Evolutionary conservation across 2,888 invertebrate genomes (phyloP).

Genomic region (Drosophila nigritarsus): DNA sequence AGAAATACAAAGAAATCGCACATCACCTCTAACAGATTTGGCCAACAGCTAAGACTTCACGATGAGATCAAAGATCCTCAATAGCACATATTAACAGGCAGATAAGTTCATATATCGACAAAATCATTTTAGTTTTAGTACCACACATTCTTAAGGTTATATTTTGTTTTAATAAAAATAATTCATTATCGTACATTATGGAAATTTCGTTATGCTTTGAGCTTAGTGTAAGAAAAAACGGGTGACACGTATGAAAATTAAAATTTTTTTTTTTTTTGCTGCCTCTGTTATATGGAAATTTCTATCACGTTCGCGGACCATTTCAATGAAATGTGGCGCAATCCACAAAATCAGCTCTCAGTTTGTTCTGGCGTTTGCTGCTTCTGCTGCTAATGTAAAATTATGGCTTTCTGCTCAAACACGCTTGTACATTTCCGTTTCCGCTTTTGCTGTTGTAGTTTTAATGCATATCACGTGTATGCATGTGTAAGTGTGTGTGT

Average conservation of each 20-base stretch:
- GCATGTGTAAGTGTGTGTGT: constrained; percentile 11
- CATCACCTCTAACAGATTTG: not conserved
- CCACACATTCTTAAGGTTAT: not conserved
- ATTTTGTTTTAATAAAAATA: not conserved
- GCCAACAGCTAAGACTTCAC: not conserved
- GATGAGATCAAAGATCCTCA: not conserved
- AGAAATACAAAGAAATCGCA: not conserved
- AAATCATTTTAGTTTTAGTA: not conserved
- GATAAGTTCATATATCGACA: not conserved
- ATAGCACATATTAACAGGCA: not conserved
- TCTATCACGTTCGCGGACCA: constrained; percentile 72
- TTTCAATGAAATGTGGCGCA: constrained; percentile 60
- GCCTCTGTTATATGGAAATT: constrained; percentile 55
- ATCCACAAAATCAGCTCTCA: constrained; percentile 47
- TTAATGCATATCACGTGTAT: constrained; percentile 59
- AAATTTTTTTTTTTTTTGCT: constrained; percentile 1
- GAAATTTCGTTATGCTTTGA: not conserved
- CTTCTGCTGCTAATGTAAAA: constrained; percentile 65
- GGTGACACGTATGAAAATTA: constrained; percentile 51
- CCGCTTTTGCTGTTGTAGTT: constrained; percentile 60
- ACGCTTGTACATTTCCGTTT: constrained; percentile 79
- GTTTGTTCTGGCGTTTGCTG: constrained; percentile 24
- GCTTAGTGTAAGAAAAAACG: constrained; percentile 22
- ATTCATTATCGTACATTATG: not conserved
- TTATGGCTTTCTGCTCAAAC: constrained; percentile 71